Conservation (phyloP, 64 coral and sea anemone species). For the Hydrozoanthus tunicans region DNA sequence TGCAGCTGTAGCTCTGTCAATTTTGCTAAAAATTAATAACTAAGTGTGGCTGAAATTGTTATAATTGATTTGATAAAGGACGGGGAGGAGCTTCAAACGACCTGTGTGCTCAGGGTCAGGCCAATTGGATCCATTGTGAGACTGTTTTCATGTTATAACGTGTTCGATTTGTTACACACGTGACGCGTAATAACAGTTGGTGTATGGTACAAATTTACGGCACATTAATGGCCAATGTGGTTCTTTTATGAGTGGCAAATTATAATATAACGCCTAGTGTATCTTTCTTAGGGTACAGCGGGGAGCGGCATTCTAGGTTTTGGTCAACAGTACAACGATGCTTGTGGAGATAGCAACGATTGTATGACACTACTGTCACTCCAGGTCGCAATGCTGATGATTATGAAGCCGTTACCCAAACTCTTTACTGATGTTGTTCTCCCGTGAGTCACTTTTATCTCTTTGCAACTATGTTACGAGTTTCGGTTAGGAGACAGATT, state of each 20-base stretch:
- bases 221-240: too few relatives aligned
- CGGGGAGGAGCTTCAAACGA: too few relatives aligned
- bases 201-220: background rate
- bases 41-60: too few relatives aligned
- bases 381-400: slow-evolving; percentile 99
- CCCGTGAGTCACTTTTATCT: slow-evolving; percentile 73
- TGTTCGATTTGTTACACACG: background rate
- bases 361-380: slow-evolving; percentile 94
- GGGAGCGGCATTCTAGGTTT: slow-evolving; percentile 71
- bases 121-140: too few relatives aligned
- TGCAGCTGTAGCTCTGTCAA: too few relatives aligned
- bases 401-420: slow-evolving; percentile 97
- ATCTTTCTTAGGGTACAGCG: slow-evolving; percentile 54
- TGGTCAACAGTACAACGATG: slow-evolving; percentile 84
- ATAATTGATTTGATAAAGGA: too few relatives aligned
- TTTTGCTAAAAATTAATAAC: too few relatives aligned
- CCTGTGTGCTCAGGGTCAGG: too few relatives aligned
- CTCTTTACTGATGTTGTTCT: slow-evolving; percentile 77
- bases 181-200: background rate
- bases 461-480: background rate
- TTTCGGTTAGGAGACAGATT: too few relatives aligned
- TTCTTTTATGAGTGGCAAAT: too few relatives aligned
- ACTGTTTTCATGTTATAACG: background rate
- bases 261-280: background rate
- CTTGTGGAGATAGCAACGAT: slow-evolving; percentile 82